Evolutionary conservation across 2,797 vertebrate species (phyloP).

Genomic region (Premnoplex brunnescens): DNA sequence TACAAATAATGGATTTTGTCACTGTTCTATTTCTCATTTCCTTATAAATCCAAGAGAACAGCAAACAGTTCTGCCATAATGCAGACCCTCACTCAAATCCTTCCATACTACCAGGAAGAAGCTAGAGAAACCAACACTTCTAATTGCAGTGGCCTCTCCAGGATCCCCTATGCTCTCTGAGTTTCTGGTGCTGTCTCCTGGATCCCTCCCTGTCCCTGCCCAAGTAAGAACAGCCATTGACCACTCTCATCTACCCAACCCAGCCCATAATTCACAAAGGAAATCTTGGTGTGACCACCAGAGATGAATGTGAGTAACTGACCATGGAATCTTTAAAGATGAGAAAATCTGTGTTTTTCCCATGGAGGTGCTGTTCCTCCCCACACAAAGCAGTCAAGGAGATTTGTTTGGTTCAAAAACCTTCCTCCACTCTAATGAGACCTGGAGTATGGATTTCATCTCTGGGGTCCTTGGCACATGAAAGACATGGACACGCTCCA

Average conservation of each 20-base stretch:
- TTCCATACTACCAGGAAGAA: background rate
- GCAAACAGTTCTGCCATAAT: background rate
- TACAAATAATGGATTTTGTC: background rate
- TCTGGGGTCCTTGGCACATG: background rate
- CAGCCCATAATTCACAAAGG: background rate
- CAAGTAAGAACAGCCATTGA: background rate
- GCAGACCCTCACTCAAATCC: background rate
- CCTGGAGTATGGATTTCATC: background rate
- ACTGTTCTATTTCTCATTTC: background rate
- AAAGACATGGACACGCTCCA: background rate
- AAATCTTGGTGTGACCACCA: background rate
- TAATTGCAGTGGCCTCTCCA: background rate
- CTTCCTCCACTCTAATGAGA: background rate
- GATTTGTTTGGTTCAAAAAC: background rate
- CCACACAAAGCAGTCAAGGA: background rate
- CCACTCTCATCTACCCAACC: background rate
- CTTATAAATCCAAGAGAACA: background rate
- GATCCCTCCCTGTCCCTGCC: background rate
- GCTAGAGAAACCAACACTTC: background rate
- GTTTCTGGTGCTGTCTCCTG: background rate
- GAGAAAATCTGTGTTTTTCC: background rate
- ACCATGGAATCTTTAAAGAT: background rate
- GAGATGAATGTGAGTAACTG: background rate
- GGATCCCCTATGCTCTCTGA: background rate
- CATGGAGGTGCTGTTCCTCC: background rate